Percentiles rank a stretch among this genome's conserved stretches.
phyloP scores from a whole-genome alignment of 2,797 vertebrate genomes.

The Diceros bicornis region DNA sequence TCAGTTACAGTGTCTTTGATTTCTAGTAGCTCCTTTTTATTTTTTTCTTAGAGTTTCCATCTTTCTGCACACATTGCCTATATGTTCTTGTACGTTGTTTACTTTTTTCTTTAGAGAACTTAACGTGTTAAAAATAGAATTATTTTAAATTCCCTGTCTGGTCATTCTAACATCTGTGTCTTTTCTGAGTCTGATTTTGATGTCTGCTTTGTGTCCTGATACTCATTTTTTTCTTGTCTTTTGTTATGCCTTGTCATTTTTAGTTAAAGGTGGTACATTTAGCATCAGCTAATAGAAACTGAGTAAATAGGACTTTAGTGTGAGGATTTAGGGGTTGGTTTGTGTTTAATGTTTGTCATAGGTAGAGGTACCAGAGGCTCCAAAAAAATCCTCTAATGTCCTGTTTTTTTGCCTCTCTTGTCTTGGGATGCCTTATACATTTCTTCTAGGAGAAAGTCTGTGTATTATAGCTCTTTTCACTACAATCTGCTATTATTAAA shows the following conservation, averaged over 20 bases:
- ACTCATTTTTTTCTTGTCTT: background rate
- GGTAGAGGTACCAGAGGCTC: background rate
- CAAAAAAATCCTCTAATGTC: background rate
- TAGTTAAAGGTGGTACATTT: background rate
- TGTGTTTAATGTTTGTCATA: background rate
- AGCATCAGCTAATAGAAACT: background rate
- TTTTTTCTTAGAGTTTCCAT: background rate
- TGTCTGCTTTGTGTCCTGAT: background rate
- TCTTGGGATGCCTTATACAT: background rate
- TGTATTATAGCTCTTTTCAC: background rate
- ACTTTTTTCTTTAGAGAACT: background rate
- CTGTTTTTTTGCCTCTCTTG: background rate
- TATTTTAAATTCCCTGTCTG: background rate
- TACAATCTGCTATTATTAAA: background rate
- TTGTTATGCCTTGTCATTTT: background rate
- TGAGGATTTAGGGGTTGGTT: background rate
- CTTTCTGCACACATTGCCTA: background rate
- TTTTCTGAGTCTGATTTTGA: background rate
- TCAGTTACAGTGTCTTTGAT: background rate
- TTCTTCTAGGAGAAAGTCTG: background rate
- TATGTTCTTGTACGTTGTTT: background rate
- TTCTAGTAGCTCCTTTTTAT: background rate
- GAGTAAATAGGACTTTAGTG: background rate
- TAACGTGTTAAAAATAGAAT: background rate
- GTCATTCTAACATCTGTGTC: background rate